phyloP scores from a whole-genome alignment of 1,140 invertebrate genomes.

The Globodera ellingtonae region DNA sequence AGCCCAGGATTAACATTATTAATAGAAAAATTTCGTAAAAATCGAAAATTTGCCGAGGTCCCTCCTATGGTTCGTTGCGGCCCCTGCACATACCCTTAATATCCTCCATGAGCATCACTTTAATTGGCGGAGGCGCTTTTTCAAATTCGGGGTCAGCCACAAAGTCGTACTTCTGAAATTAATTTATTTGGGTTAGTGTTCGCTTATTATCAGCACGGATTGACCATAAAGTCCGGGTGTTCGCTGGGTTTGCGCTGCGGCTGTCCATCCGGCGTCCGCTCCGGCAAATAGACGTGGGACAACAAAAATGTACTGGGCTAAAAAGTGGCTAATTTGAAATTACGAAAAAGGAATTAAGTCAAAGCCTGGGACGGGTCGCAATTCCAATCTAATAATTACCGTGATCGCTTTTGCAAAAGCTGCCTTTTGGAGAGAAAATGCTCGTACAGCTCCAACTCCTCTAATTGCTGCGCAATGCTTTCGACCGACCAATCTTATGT shows the following conservation, averaged over 20 bases:
- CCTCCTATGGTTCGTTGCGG: no score
- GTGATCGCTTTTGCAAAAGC: background rate
- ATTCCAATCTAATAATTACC: constrained; percentile 7
- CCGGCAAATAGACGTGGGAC: constrained; percentile 23
- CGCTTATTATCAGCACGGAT: background rate
- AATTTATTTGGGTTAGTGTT: background rate
- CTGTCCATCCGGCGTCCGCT: constrained; percentile 36
- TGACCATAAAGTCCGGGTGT: constrained; percentile 11
- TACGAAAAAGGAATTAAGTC: background rate
- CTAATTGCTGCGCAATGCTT: background rate
- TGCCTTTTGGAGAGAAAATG: background rate
- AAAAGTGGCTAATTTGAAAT: background rate
- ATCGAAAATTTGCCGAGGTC: no score
- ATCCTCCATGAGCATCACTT: constrained; percentile 62
- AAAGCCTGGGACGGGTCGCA: background rate
- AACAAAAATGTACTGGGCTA: constrained; percentile 8
- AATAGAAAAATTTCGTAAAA: no score
- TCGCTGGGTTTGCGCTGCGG: constrained; percentile 28
- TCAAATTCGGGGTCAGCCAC: constrained; percentile 46
- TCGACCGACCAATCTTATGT: background rate
- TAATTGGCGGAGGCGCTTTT: constrained; percentile 47
- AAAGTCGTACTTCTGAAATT: constrained; percentile 55
- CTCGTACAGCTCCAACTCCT: no score
- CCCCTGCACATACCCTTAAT: constrained; percentile 54
- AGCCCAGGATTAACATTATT: no score